phyloP scores from a whole-genome alignment of 2,797 vertebrate genomes.

The Sebastes aleutianus region DNA sequence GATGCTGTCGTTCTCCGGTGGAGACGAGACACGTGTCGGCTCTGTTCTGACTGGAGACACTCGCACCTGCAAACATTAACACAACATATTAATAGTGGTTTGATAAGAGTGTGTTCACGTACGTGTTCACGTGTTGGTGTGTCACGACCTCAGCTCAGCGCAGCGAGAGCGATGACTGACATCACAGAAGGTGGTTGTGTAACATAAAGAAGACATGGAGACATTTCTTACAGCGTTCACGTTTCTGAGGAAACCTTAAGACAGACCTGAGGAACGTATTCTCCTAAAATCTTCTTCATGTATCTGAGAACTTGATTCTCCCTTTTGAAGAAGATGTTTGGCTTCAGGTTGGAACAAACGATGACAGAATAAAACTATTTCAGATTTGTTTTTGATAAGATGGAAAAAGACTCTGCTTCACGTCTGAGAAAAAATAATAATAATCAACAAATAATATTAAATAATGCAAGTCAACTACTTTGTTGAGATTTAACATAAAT shows the following conservation, averaged over 20 bases:
- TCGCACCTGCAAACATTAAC: conserved; percentile 75
- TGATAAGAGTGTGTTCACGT: background rate
- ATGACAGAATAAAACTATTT: too few species aligned
- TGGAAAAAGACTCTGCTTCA: too few species aligned
- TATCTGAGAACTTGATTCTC: background rate
- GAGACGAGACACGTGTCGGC: conserved; percentile 53
- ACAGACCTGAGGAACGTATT: background rate
- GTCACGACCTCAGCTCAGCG: background rate
- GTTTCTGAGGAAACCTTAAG: too few species aligned
- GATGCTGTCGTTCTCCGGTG: conserved; percentile 63
- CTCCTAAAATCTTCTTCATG: background rate
- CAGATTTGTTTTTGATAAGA: too few species aligned
- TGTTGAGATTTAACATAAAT: too few species aligned
- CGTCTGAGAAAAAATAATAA: too few species aligned
- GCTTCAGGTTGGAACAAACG: too few species aligned
- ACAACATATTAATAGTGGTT: background rate
- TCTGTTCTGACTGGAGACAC: conserved; percentile 71
- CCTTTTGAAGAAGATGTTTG: too few species aligned
- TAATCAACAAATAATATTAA: too few species aligned
- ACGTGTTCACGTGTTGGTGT: background rate
- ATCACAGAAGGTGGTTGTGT: background rate
- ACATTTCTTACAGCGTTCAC: too few species aligned
- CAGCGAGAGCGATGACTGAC: background rate
- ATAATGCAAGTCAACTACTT: too few species aligned
- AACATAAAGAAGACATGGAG: background rate